Conservation (phyloP, 2,797 vertebrate genomes). For the Manis javanica region DNA sequence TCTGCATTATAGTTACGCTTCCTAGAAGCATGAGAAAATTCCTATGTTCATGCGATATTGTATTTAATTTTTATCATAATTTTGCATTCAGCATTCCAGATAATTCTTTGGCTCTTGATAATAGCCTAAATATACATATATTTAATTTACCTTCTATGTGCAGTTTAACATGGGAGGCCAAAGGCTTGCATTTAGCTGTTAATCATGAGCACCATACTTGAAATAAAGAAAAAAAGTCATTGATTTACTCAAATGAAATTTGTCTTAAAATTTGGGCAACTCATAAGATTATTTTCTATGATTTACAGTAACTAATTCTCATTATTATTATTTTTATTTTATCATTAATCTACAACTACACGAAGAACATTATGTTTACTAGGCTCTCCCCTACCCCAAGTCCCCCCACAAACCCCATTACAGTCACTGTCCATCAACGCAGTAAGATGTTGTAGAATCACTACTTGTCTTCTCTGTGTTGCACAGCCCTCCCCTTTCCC, state of each 20-base stretch:
- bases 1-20: background rate
- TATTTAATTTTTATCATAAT: slow-evolving; percentile 5
- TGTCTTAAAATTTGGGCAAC: background rate
- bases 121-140: background rate
- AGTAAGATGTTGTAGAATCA: no score
- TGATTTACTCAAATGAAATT: background rate
- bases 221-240: background rate
- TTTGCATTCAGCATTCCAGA: background rate
- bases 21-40: background rate
- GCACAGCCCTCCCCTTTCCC: no score
- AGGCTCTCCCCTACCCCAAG: no score
- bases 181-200: background rate
- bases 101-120: background rate
- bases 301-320: background rate
- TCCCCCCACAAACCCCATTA: no score
- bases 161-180: background rate
- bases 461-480: no score
- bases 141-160: background rate
- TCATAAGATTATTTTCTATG: background rate
- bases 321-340: background rate
- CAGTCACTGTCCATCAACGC: no score
- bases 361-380: no score
- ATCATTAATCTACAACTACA: no score
- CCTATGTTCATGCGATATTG: background rate
- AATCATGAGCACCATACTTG: background rate